Conservation (phyloP, 2,797 vertebrate genomes). For the Halcyon smyrnensis region DNA sequence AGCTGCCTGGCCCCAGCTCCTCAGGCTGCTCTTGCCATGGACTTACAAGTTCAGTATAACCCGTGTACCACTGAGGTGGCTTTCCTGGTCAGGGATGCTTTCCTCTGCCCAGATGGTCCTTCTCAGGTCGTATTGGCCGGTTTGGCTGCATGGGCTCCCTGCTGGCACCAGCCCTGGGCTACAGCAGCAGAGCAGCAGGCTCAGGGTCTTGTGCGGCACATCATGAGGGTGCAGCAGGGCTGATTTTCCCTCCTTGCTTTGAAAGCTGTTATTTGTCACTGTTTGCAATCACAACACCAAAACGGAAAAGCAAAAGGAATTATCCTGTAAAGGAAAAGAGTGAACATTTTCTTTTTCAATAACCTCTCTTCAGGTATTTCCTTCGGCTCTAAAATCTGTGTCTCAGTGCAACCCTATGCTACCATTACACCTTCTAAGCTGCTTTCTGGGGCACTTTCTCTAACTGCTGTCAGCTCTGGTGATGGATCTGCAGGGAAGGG, state of each 20-base stretch:
- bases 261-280: neutral
- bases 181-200: fast-evolving
- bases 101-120: neutral
- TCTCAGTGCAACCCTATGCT: neutral
- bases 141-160: neutral
- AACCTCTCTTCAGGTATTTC: neutral
- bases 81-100: neutral
- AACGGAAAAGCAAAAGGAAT: neutral
- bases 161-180: neutral
- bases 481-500: neutral
- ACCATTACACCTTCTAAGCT: neutral
- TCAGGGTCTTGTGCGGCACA: fast-evolving
- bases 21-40: fast-evolving
- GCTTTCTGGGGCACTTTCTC: neutral
- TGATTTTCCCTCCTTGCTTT: neutral
- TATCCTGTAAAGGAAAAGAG: neutral
- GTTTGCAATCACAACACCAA: neutral
- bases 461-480: neutral
- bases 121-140: fast-evolving
- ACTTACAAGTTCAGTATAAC: neutral
- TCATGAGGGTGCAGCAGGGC: neutral
- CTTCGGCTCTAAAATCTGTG: neutral
- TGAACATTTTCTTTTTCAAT: neutral
- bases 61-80: neutral
- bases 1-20: fast-evolving